Evolutionary conservation across 1,140 invertebrate species (phyloP), one percentile per base, ranked within the genome.

Genomic region (Drosophila setifemur): DNA sequence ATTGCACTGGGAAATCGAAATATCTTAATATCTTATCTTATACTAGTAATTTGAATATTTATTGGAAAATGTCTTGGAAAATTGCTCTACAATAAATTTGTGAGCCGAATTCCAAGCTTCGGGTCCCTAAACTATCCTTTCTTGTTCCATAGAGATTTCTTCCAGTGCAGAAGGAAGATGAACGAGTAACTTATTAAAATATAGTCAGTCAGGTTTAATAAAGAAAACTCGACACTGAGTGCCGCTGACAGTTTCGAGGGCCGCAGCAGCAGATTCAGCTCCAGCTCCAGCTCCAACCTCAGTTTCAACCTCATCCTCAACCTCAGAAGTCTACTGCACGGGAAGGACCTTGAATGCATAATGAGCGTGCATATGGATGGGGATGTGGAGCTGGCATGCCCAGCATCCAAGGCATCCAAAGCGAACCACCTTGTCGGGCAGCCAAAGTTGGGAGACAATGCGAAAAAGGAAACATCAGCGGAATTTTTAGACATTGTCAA

Each of bases 301-400:
- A 21, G 18, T 43, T 29, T 19, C 70, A 73, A 54, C 64, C 75
- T 71, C 78, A 73, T 61, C 77, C 67, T 73, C 76, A n/a, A n/a
- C n/a, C n/a, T n/a, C n/a, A n/a, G n/a, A n/a, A n/a, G n/a, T n/a
- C n/a, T n/a, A n/a, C 58, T 19, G 31, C 11, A 23, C 25, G 25
- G 39, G 18, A 88, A 89, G 76, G 88, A 89, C 83, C 88, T 89
- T 89, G 87, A 89, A 89, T 89, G 73, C 66, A 82, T 88, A 89
- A 89, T 89, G 73, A 88, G 73, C 66, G 37, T 31, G 11, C 11
- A 28, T 12, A 40, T 35, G 39, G 21, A 28, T 11, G 25, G n/a
- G 29, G 25, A 29, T 9, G 23, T 44, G 21, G 21, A 9, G 28
- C 9, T 21, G 31, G 47, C 43, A 16, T 18, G 4, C 19, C 35